Conservation (phyloP, 2,113 vertebrate genomes). For the Cebidichthys violaceus region DNA sequence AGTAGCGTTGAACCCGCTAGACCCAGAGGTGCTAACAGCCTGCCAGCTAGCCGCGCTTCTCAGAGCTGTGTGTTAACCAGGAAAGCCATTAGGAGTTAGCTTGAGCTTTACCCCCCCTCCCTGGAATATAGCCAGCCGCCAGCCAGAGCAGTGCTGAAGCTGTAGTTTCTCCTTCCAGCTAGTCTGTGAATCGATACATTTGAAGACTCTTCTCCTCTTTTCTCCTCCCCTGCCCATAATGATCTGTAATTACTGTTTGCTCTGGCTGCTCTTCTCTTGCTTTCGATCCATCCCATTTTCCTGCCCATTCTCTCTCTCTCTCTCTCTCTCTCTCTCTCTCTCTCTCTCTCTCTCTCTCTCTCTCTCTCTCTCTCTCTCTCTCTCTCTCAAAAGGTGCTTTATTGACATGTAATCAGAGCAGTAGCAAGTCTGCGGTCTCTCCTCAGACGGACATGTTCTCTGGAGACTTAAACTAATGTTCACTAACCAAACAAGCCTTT, state of each 20-base stretch:
- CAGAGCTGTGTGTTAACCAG: slow-evolving; percentile 55
- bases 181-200: slow-evolving; percentile 65
- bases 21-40: slow-evolving; percentile 62
- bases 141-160: slow-evolving; percentile 52
- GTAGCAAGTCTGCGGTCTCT: slow-evolving; percentile 63
- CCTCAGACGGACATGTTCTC: slow-evolving; percentile 64
- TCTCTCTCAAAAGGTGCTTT: slow-evolving; percentile 79
- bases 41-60: slow-evolving; percentile 50
- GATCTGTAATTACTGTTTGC: slow-evolving; percentile 47
- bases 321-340: slow-evolving; percentile 27
- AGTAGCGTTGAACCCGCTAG: slow-evolving; percentile 25
- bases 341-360: slow-evolving; percentile 4
- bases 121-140: slow-evolving; percentile 24
- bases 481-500: slow-evolving; percentile 75
- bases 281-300: slow-evolving; percentile 43
- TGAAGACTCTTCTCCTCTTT: slow-evolving; percentile 51
- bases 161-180: slow-evolving; percentile 33
- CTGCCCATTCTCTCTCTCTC: slow-evolving; percentile 9
- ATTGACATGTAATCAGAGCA: slow-evolving; percentile 73
- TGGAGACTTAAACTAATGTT: slow-evolving; percentile 71
- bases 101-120: slow-evolving; percentile 47
- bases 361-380: slow-evolving; percentile 7
- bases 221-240: slow-evolving; percentile 41
- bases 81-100: slow-evolving; percentile 60
- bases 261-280: slow-evolving; percentile 46